Conservation (phyloP, 1,140 invertebrate species). For the Nylanderia fulva region DNA sequence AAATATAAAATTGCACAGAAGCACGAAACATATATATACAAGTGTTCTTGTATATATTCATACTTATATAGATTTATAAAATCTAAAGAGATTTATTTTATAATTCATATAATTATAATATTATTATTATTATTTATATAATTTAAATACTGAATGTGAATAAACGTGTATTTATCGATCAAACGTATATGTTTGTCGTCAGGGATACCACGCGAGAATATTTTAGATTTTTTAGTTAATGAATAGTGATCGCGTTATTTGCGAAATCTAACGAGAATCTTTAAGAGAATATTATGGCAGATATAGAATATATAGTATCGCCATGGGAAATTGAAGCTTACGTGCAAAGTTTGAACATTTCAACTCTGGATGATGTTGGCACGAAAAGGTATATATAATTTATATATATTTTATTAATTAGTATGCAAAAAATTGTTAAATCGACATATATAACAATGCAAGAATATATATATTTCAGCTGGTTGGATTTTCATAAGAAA, state of each 20-base stretch:
- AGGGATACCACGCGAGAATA: not conserved
- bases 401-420: slow-evolving; percentile 7
- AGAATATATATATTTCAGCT: slow-evolving; percentile 84
- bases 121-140: too few relatives aligned
- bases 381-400: slow-evolving; percentile 83
- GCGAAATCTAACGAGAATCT: not conserved
- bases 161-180: slow-evolving; percentile 2
- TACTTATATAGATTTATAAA: too few relatives aligned
- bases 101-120: too few relatives aligned
- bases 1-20: too few relatives aligned
- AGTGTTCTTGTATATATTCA: too few relatives aligned
- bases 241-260: not conserved
- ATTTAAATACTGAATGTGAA: too few relatives aligned
- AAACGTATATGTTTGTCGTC: not conserved
- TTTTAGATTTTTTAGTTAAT: not conserved
- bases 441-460: slow-evolving; percentile 36
- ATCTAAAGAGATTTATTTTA: too few relatives aligned
- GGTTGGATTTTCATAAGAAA: slow-evolving; percentile 92
- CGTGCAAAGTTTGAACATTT: slow-evolving; percentile 84
- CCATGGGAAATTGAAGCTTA: slow-evolving; percentile 86
- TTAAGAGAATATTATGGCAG: slow-evolving; percentile 73
- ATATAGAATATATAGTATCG: slow-evolving; percentile 83
- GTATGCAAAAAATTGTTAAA: slow-evolving; percentile 8
- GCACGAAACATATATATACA: too few relatives aligned
- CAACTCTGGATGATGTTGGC: slow-evolving; percentile 84